Evolutionary conservation across 2,797 vertebrate species (phyloP), one percentile per base, ranked within the genome.

Genomic region (Botia kubotai): DNA sequence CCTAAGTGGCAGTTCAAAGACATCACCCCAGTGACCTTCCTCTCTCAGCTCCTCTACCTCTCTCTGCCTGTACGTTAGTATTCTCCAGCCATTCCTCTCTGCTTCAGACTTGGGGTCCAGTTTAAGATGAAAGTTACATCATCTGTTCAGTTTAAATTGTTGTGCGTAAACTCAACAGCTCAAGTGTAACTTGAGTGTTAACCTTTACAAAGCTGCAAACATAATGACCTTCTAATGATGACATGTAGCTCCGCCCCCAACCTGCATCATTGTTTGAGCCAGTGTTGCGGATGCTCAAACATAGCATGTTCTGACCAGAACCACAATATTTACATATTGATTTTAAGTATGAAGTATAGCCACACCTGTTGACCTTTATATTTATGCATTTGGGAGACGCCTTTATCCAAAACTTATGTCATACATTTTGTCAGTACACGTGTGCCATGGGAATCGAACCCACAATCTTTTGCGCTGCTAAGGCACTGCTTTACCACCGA

Each of bases 1-100:
- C 29, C 33, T 68, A 69, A 83, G 52, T 74, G 43, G 14, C 48
- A 65, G 81, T 79, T 73, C 75, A 79, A 77, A 79, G 81, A 77
- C 62, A 79, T 26, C 75, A 78, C 36, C 63, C 70, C 65, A 66
- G 43, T 79, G 76, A 71, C 72, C 78, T 69, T 72, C 58, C 50
- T 75, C 33, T 73, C 77, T 50, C 67, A 19, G 43, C 26, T 60
- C 72, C 48, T 77, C 29, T 53, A 36, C 52, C 36, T 39, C 52
- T 57, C 19, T 69, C 68, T 58, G 46, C 68, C 55, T 72, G 36
- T 26, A 10, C 2, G 21, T 77, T 43, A 73, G 52, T 77, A 70
- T 82, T 77, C 67, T 82, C 13, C 48, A 70, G 65, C 67, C 67
- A 29, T 82, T 50, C 58, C 16, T 29, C 23, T 76, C 55, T 39